Evolutionary conservation across 2,113 vertebrate species (phyloP).

Genomic region (Thermophis baileyi): DNA sequence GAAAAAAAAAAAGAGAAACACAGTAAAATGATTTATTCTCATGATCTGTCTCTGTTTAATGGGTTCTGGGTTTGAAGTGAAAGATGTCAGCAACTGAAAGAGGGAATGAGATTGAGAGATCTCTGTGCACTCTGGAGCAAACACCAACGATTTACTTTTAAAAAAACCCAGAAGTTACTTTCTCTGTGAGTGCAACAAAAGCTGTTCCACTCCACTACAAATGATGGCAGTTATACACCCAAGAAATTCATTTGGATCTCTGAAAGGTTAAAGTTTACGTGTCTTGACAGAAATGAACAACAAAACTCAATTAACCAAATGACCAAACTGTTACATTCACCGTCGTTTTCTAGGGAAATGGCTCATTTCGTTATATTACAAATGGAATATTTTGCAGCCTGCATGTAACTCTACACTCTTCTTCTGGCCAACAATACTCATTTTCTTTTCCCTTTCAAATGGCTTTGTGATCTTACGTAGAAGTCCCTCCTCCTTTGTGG

Average conservation of each 20-base stretch:
- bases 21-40: constrained; percentile 19
- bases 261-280: constrained; percentile 49
- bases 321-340: constrained; percentile 49
- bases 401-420: constrained; percentile 31
- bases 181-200: constrained; percentile 34
- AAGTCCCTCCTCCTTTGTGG: neutral
- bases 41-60: neutral
- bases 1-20: constrained; percentile 1
- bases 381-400: constrained; percentile 47
- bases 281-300: constrained; percentile 47
- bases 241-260: constrained; percentile 41
- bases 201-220: constrained; percentile 35
- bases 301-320: constrained; percentile 46
- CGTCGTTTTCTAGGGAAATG: constrained; percentile 41
- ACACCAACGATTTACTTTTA: neutral
- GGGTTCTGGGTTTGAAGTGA: neutral
- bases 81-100: neutral
- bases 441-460: constrained; percentile 23
- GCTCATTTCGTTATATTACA: constrained; percentile 34
- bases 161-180: neutral
- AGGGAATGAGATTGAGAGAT: neutral
- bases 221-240: constrained; percentile 25
- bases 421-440: constrained; percentile 31
- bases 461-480: constrained; percentile 13
- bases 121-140: neutral